Base-by-base conservation (phyloP, 2,888 invertebrate genomes). In the Ommatoiulus sabulosus region DNA sequence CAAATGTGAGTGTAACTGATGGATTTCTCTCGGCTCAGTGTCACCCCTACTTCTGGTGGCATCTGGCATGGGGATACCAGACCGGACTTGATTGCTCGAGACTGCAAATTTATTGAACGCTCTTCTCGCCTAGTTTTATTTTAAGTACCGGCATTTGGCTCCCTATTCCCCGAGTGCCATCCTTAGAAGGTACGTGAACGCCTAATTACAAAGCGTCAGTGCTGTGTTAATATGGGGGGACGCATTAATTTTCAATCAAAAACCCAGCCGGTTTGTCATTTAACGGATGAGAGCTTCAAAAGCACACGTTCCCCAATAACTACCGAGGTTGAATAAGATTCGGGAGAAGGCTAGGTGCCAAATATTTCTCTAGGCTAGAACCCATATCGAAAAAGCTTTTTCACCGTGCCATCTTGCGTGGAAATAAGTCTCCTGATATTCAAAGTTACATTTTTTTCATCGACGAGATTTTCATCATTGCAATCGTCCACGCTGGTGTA, bases 171-270 rank as follows among this genome's bases (percentile, higher is more conserved):
- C 17, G n/a, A 63, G n/a, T 63, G 63, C 52, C 52, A 63, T 63
- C n/a, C 63, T 63, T 63, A n/a, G 17, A 63, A 63, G 63, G 63
- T 63, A 63, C 63, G 63, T 63, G 63, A 63, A 63, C 17, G 63
- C 63, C 63, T 63, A 63, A 63, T 63, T 63, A 63, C 63, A n/a
- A 63, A n/a, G 63, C 63, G 63, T 63, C 63, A 63, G n/a, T n/a
- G 17, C 63, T n/a, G n/a, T 63, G n/a, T 63, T 63, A 63, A 63
- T 63, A n/a, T 63, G n/a, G n/a, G n/a, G 63, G 63, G 63, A 63
- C n/a, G 63, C 63, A 63, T 63, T 63, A 63, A 63, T 63, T 63
- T 63, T n/a, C 63, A 63, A n/a, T 63, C 52, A 63, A 63, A 63
- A 63, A 63, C 63, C n/a, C 63, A 63, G 17, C 17, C n/a, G 63